Evolutionary conservation across 1,140 invertebrate species (phyloP), one percentile per base, ranked within the genome.

Genomic region (Triops longicaudatus): DNA sequence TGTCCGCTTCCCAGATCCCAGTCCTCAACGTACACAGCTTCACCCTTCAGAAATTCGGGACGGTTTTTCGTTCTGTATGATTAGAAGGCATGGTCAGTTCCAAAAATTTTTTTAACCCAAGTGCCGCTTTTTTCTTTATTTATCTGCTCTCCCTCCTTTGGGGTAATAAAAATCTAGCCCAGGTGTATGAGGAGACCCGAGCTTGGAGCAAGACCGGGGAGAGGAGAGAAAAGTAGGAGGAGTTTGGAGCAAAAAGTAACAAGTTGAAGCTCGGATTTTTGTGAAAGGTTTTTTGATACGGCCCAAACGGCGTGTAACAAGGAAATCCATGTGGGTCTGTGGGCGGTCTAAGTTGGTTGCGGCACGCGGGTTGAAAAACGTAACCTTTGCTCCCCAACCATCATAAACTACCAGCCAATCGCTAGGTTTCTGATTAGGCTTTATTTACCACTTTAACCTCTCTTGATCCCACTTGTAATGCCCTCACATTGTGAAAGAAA

Each of bases 401-500:
- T 14, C 50, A 63, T 63, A 63, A 63, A 63, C 50, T 63, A 63
- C 50, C 17, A 63, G 50, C 22, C 50, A 63, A 63, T 63, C 50
- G 50, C 50, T 63, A 22, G 50, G 50, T 63, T 63, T 63, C 50
- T 63, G 50, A 63, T 63, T 63, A 63, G 50, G 50, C 50, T 63
- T 10, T 63, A 63, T 63, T 63, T 63, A 63, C 50, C 50, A 63
- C 22, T 63, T 63, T 63, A 63, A 63, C 50, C 50, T 63, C 50
- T n/a, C 50, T 22, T 63, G 50, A 63, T 63, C 50, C 50, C 50
- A 17, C 17, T 9, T 22, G 50, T 63, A 63, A 63, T 10, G 50
- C 50, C 50, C 14, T 6, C 10, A 17, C 50, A 63, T 63, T n/a
- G 22, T n/a, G 50, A 22, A 5, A 63, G n/a, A 63, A 63, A 37